Evolutionary conservation across 2,113 vertebrate genomes (phyloP).

Genomic region (Rhynchopsitta pachyrhyncha): DNA sequence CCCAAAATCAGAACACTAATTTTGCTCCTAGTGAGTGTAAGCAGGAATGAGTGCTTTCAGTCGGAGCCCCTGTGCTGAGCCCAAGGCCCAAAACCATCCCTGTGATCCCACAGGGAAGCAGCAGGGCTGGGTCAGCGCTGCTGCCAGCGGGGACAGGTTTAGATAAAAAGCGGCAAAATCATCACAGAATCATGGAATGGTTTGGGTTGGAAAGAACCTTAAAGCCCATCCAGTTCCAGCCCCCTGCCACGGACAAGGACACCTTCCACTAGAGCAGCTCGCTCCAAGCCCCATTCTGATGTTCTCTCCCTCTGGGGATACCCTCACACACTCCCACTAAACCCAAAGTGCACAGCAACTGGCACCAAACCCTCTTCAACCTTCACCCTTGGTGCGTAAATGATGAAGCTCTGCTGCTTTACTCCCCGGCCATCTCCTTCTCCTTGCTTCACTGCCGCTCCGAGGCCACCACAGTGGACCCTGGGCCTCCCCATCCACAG

Average conservation of each 20-base stretch:
- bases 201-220: not conserved
- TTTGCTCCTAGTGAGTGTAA: not conserved
- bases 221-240: not conserved
- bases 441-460: fast-evolving
- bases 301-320: fast-evolving
- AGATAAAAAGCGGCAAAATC: not conserved
- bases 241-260: not conserved
- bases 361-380: fast-evolving
- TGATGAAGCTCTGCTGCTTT: fast-evolving
- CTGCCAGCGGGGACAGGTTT: fast-evolving
- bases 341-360: fast-evolving
- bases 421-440: fast-evolving
- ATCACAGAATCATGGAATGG: not conserved
- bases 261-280: not conserved
- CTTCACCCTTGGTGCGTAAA: not conserved
- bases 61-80: not conserved
- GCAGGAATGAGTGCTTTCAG: fast-evolving
- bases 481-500: not conserved
- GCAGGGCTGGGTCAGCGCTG: not conserved
- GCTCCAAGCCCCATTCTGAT: not conserved
- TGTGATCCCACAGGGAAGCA: fast-evolving
- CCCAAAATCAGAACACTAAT: not conserved
- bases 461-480: too few species aligned
- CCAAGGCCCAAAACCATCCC: not conserved
- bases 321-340: fast-evolving